Evolutionary conservation across 2,113 vertebrate genomes (phyloP), one percentile per base, ranked within the genome.

Genomic region (Cololabis saira): DNA sequence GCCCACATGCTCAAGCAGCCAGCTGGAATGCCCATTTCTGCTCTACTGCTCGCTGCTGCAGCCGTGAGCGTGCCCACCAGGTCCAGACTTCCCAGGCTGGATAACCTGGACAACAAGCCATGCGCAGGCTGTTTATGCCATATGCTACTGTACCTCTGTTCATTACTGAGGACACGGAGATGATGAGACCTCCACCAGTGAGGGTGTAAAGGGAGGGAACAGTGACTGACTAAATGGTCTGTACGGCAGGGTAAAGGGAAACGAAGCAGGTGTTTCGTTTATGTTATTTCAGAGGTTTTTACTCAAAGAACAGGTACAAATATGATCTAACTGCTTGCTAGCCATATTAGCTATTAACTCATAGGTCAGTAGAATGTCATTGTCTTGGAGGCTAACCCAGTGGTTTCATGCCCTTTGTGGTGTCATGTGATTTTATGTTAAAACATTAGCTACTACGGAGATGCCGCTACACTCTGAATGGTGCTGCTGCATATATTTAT

Each of bases 11-110:
- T 75, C 71, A 78, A 61, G 43, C 87, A 88, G 80, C 72, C 83
- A 82, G 76, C 82, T 87, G 82, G 76, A 90, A 86, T 75, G 69
- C 68, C 77, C 64, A 57, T 78, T 87, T 89, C 78, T 79, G 83
- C 85, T 83, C 82, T 15, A 1, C 15, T 85, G 83, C 78, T 33
- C 50, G 53, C 60, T 58, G 64, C 70, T 9, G 57, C 44, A 49
- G 70, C 83, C 72, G 62, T 16, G 4, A 81, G 79, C 67, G 1
- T 37, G 58, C 75, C 77, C 64, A 64, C 62, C 33, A 56, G 75
- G 67, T 67, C 42, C 37, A 42, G 50, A 53, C 41, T 42, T 76
- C 76, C 72, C 80, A 71, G 77, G 78, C 84, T 40, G 50, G 43
- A 74, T 70, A 76, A 80, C 78, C 78, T 41, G 60, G 61, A 51